These are phyloP conservation scores for Cantharis flavilabris DNA, from an alignment of 2,888 invertebrate genomes.

Conservation along the genomic window DNA sequence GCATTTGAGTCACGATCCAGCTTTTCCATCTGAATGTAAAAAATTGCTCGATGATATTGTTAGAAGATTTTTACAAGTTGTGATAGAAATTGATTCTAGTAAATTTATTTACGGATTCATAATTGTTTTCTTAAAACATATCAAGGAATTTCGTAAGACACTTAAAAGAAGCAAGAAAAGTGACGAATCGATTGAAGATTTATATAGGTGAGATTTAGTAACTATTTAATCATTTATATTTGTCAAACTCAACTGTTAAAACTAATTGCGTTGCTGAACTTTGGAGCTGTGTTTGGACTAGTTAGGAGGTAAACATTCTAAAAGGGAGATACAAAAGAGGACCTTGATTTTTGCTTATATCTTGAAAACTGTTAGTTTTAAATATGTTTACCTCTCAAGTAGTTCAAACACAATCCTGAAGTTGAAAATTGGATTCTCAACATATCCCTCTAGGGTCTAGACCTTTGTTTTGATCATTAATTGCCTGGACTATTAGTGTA, in stretches of 20 bases:
- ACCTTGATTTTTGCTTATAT: too few species aligned
- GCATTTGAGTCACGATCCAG: constrained; percentile 56
- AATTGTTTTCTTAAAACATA: constrained; percentile 63
- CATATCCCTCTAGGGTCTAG: too few species aligned
- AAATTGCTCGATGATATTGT: constrained; percentile 54
- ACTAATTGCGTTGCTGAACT: too few species aligned
- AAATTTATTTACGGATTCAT: constrained; percentile 55
- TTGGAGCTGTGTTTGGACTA: too few species aligned
- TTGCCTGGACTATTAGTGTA: too few species aligned
- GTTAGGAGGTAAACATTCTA: too few species aligned
- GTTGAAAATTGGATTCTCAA: too few species aligned
- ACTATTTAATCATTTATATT: not conserved
- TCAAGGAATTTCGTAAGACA: constrained; percentile 67
- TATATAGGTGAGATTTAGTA: constrained; percentile 54
- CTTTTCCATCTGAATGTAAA: constrained; percentile 55
- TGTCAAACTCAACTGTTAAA: not conserved
- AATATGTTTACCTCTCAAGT: too few species aligned
- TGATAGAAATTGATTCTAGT: constrained; percentile 52
- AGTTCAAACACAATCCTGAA: too few species aligned
- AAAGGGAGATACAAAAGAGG: too few species aligned
- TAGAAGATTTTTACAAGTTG: constrained; percentile 50
- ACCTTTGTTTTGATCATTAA: too few species aligned
- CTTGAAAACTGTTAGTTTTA: too few species aligned
- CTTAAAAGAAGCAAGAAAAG: constrained; percentile 62
- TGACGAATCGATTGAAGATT: constrained; percentile 55